Evolutionary conservation across 2,113 vertebrate species (phyloP).

Genomic region (Hippolais icterina): DNA sequence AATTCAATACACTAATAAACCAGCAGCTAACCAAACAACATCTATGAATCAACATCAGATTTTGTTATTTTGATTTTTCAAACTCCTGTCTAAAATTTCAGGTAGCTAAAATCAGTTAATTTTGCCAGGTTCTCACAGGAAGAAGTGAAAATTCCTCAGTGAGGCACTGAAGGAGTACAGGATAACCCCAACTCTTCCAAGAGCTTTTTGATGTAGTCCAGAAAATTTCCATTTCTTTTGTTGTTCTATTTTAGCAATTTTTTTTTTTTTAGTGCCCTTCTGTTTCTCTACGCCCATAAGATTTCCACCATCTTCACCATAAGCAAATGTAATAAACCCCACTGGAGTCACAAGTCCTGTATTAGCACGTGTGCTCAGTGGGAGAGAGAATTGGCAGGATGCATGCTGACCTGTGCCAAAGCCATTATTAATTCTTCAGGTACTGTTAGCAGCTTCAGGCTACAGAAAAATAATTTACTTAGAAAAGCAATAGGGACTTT

Average conservation of each 20-base stretch:
- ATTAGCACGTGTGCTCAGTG: not conserved
- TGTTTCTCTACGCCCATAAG: not conserved
- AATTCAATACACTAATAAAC: not conserved
- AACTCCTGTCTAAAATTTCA: not conserved
- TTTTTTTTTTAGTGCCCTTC: not conserved
- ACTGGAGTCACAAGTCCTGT: not conserved
- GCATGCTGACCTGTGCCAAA: not conserved
- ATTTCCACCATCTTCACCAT: not conserved
- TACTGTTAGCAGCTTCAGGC: constrained; percentile 35
- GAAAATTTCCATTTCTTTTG: not conserved
- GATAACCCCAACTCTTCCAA: not conserved
- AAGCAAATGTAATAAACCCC: not conserved
- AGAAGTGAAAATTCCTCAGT: not conserved
- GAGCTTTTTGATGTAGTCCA: not conserved
- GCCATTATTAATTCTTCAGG: constrained; percentile 51
- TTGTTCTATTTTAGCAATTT: not conserved
- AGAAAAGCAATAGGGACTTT: constrained; percentile 16
- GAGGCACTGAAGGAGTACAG: not conserved
- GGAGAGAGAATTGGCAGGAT: not conserved
- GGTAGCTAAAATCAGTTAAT: not conserved
- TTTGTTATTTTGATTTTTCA: not conserved
- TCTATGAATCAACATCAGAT: not conserved
- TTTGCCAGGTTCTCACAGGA: not conserved
- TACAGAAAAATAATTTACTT: constrained; percentile 57
- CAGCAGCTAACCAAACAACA: not conserved